Evolutionary conservation across 1,140 invertebrate species (phyloP), one percentile per base, ranked within the genome.

Genomic region (Cryptotermes secundus): DNA sequence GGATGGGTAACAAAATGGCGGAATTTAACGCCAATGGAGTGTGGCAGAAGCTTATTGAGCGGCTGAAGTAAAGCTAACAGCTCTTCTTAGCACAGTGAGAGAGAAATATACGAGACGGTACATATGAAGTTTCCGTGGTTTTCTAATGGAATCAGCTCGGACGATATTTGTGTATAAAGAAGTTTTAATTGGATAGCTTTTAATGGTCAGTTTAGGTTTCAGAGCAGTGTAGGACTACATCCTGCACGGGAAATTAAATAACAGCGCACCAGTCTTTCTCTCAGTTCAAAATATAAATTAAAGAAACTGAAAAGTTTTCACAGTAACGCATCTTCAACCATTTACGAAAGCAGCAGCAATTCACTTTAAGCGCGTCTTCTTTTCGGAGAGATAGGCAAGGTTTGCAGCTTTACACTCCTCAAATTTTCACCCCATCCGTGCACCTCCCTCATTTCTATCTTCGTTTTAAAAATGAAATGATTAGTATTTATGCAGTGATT

Each of bases 1-100:
- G 19, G 59, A 72, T 26, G 59, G 59, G n/a, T 31, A 72, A 31
- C 59, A 72, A 72, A 72, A 72, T 72, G 59, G 59, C 59, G 59
- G 59, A 72, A 72, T 72, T 72, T 72, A 72, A 72, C 59, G 59
- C 59, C 59, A 31, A n/a, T 72, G 59, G 59, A n/a, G 59, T 72
- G 59, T 72, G 59, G 59, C 59, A 72, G 59, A 72, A 72, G 59
- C 31, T 72, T 72, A 72, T 72, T 72, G 59, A 72, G 31, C 59
- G 59, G 7, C 59, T 72, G 26, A 72, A 72, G 59, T 72, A 14
- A 72, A 72, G 59, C 59, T 2, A 72, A 72, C 26, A 72, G 59
- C 59, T 72, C 26, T 72, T 72, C 2, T 26, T 26, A n/a, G 59
- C 59, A 31, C 26, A n/a, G 59, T 31, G 59, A 72, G 59, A 65